Conservation (phyloP, 2,888 invertebrate genomes). For the Selenia dentaria region DNA sequence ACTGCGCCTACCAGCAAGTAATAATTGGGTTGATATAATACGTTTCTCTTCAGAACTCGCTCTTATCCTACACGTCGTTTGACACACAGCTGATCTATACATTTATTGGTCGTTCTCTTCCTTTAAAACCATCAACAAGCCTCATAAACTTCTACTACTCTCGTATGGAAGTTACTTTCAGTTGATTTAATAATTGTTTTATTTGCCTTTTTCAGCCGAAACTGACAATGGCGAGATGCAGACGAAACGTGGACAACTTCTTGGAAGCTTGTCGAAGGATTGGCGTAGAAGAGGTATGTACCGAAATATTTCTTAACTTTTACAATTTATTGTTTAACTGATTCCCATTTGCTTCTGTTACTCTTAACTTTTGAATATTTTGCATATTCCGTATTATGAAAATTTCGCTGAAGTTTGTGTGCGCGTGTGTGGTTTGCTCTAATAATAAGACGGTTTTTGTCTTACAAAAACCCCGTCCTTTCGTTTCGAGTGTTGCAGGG, state of each 20-base stretch:
- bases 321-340: not conserved
- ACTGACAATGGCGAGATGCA: constrained; percentile 96
- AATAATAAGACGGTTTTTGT: constrained; percentile 13
- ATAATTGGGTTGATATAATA: too few relatives aligned
- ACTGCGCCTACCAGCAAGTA: too few relatives aligned
- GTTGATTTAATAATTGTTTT: too few relatives aligned
- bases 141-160: too few relatives aligned
- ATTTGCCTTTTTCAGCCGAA: constrained; percentile 88
- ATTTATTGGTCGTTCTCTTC: too few relatives aligned
- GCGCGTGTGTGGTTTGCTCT: constrained; percentile 4
- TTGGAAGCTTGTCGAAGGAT: constrained; percentile 96
- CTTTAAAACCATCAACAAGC: too few relatives aligned
- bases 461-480: constrained; percentile 35
- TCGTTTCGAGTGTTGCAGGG: constrained; percentile 68
- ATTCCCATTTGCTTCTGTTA: not conserved
- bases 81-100: too few relatives aligned
- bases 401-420: too few relatives aligned
- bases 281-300: constrained; percentile 96
- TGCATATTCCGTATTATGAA: too few relatives aligned
- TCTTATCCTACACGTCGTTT: too few relatives aligned
- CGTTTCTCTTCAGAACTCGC: too few relatives aligned
- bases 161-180: too few relatives aligned
- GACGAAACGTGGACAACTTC: constrained; percentile 98
- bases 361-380: not conserved
- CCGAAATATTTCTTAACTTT: not conserved